phyloP scores from a whole-genome alignment of 2,888 invertebrate genomes.

The Cephus pygmeus region DNA sequence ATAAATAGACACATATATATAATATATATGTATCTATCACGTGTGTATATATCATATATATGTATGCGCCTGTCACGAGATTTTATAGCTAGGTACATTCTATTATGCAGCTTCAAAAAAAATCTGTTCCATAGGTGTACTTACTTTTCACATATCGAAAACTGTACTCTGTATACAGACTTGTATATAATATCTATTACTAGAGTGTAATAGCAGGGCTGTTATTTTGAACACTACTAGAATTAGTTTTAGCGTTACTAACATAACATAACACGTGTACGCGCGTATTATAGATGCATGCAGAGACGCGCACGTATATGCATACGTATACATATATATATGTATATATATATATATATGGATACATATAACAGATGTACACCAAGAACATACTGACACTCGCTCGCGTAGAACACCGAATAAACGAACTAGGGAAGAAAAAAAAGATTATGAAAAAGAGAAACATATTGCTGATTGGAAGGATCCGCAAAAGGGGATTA shows the following conservation, averaged over 20 bases:
- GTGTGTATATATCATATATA: background rate
- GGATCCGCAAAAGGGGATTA: background rate
- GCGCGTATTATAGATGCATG: background rate
- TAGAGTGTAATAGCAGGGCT: slow-evolving; percentile 43
- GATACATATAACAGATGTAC: slow-evolving; percentile 6
- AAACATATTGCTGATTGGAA: background rate
- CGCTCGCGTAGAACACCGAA: background rate
- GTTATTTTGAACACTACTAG: slow-evolving; percentile 37
- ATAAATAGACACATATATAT: slow-evolving; percentile 3
- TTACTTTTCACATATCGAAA: slow-evolving; percentile 49
- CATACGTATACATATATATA: background rate
- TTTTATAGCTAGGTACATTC: slow-evolving; percentile 2
- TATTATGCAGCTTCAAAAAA: background rate
- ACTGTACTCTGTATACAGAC: slow-evolving; percentile 31
- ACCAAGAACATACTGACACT: background rate
- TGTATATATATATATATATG: slow-evolving; percentile 16
- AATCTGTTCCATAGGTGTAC: slow-evolving; percentile 52
- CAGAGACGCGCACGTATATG: background rate
- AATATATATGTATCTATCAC: background rate
- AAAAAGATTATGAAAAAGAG: background rate
- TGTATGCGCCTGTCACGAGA: slow-evolving; percentile 21
- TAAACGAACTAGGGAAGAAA: background rate
- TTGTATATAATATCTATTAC: slow-evolving; percentile 29
- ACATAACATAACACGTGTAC: background rate
- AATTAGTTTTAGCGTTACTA: slow-evolving; percentile 37